These are phyloP conservation scores for Tretioscincus oriximinensis DNA, from an alignment of 2,113 vertebrate species.

Conservation along the genomic window DNA sequence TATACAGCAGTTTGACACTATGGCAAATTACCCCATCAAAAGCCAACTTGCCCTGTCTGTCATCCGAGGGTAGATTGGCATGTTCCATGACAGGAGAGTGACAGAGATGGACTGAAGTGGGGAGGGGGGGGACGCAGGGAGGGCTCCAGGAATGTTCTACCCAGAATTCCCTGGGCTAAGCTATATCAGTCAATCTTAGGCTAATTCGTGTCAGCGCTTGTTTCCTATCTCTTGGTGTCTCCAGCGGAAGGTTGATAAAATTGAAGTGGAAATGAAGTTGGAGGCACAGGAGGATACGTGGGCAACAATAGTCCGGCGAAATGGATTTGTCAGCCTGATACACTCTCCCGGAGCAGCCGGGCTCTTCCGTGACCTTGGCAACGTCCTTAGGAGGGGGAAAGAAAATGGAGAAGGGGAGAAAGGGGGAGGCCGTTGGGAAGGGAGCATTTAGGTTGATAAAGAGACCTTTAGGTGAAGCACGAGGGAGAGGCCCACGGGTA, in stretches of 20 bases:
- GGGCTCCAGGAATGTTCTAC: constrained; percentile 68
- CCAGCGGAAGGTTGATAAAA: constrained; percentile 94
- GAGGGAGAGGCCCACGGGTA: background rate
- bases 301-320: constrained; percentile 77
- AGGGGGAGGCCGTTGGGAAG: constrained; percentile 36
- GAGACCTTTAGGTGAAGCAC: constrained; percentile 31
- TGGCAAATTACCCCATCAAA: constrained; percentile 85
- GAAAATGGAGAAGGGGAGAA: background rate
- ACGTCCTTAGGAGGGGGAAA: constrained; percentile 78
- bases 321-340: constrained; percentile 79
- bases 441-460: constrained; percentile 36
- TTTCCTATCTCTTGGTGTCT: constrained; percentile 93
- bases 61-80: constrained; percentile 69
- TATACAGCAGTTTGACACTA: constrained; percentile 67
- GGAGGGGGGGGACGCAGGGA: background rate
- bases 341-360: constrained; percentile 67
- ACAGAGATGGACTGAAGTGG: constrained; percentile 68
- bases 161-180: constrained; percentile 83
- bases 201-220: constrained; percentile 94
- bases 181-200: constrained; percentile 91
- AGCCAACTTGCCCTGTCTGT: constrained; percentile 72
- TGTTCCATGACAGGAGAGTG: constrained; percentile 81
- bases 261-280: constrained; percentile 99
- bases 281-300: constrained; percentile 84
- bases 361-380: constrained; percentile 83